Evolutionary conservation across 2,113 vertebrate species (phyloP), one percentile per base, ranked within the genome.

Genomic region (Sciurus niger): DNA sequence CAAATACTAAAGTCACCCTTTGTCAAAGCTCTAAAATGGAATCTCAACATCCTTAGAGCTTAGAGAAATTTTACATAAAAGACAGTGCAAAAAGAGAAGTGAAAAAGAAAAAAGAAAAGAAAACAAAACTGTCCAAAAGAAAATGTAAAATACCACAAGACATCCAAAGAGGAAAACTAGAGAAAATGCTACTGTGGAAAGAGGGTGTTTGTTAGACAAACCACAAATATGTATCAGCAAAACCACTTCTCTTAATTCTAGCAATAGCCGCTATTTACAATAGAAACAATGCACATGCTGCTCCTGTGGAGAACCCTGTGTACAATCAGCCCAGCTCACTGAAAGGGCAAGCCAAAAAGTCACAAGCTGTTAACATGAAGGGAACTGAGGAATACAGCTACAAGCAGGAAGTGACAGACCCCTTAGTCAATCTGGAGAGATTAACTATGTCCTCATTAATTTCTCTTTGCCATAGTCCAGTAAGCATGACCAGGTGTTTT

Each of bases 201-300:
- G 43, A 89, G 32, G 24, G 88, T 84, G 65, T 88, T 67, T 84
- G 65, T 88, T 67, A 88, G 80, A 94, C 80, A 93, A 95, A 96
- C 84, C 94, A 90, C 68, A 97, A 92, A 96, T 90, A 88, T 63
- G 53, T 84, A 70, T 97, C 90, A 96, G 93, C 90, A 95, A 97
- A 96, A 95, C 84, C 63, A 92, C 85, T 90, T 96, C 90, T 96
- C 83, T 65, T 82, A 94, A 90, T 96, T 96, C 68, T 40, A 77
- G 87, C 77, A 92, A 83, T 51, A 25, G 83, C 12, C 78, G 46
- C 53, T 73, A 84, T 76, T 46, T 67, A 77, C 30, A 80, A 72
- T 84, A 94, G 51, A 95, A 87, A 84, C 37, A 37, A 34, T 73
- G 46, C 25, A 80, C 51, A 90, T 18, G 73, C 34, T 40, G 9